Evolutionary conservation across 2,113 vertebrate species (phyloP).

Genomic region (Platichthys stellatus): DNA sequence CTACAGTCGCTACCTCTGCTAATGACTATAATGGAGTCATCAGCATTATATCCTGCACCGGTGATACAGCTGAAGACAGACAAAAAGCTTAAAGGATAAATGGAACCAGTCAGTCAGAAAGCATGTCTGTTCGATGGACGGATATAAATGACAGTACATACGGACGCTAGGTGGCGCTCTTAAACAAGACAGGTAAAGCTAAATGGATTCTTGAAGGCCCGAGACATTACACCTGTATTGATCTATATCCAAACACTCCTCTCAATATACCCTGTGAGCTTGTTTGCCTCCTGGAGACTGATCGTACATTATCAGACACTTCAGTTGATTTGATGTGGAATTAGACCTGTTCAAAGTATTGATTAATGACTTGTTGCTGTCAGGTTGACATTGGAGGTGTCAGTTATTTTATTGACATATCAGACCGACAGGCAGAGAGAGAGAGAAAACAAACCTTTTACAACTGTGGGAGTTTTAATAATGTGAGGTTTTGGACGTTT

Average conservation of each 20-base stretch:
- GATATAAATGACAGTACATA: not conserved
- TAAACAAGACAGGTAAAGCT: not conserved
- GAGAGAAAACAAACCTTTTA: too few species aligned
- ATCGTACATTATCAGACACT: not conserved
- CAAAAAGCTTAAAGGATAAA: constrained; percentile 25
- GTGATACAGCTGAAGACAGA: not conserved
- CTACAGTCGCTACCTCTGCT: not conserved
- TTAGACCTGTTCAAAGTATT: not conserved
- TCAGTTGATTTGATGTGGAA: not conserved
- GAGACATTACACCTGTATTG: too few species aligned
- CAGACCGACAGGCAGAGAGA: not conserved
- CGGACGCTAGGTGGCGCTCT: not conserved
- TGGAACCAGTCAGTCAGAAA: constrained; percentile 9
- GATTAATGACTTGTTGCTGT: not conserved
- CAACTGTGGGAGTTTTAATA: too few species aligned
- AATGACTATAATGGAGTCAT: constrained; percentile 41
- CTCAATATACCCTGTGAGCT: not conserved
- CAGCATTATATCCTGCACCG: constrained; percentile 1
- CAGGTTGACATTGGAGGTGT: not conserved
- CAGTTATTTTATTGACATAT: not conserved
- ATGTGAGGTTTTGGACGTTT: too few species aligned
- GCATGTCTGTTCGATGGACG: not conserved
- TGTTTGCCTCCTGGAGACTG: not conserved
- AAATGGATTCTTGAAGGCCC: not conserved
- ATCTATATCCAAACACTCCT: not conserved